Conservation (phyloP, 2,113 vertebrate genomes). For the Natator depressus region DNA sequence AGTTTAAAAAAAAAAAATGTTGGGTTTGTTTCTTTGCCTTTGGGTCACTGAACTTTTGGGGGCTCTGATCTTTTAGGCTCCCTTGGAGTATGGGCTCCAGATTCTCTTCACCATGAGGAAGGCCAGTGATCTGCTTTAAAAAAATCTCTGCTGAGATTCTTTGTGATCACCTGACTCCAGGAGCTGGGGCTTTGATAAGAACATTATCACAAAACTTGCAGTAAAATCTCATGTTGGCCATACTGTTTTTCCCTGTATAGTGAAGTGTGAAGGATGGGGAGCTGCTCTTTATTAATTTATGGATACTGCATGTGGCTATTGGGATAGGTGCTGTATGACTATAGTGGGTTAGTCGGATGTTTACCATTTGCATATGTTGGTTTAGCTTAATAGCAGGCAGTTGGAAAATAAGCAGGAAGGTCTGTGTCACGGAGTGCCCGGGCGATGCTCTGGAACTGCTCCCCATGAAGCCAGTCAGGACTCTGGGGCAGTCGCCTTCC, state of each 20-base stretch:
- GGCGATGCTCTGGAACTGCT: too few species aligned
- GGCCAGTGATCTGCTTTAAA: too few species aligned
- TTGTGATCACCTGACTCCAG: not conserved
- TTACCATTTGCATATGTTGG: too few species aligned
- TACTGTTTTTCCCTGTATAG: not conserved
- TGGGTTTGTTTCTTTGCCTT: not conserved
- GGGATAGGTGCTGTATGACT: not conserved
- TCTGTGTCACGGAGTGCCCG: too few species aligned
- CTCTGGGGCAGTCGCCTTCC: too few species aligned
- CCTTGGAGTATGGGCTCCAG: not conserved
- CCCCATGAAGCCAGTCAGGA: too few species aligned
- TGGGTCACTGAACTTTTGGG: not conserved
- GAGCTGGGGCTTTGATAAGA: not conserved
- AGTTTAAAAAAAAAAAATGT: not conserved
- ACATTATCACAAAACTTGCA: not conserved
- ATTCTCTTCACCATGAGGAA: not conserved
- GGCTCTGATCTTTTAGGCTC: not conserved
- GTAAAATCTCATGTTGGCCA: not conserved
- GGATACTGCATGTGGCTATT: not conserved
- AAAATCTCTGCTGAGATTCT: not conserved
- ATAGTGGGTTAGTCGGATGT: too few species aligned
- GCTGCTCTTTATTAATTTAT: not conserved
- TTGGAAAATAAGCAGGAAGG: not conserved
- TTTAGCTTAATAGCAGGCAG: not conserved
- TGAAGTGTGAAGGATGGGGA: not conserved